Evolutionary conservation across 2,888 invertebrate genomes (phyloP), one percentile per base, ranked within the genome.

Genomic region (Sminthurides aquaticus): DNA sequence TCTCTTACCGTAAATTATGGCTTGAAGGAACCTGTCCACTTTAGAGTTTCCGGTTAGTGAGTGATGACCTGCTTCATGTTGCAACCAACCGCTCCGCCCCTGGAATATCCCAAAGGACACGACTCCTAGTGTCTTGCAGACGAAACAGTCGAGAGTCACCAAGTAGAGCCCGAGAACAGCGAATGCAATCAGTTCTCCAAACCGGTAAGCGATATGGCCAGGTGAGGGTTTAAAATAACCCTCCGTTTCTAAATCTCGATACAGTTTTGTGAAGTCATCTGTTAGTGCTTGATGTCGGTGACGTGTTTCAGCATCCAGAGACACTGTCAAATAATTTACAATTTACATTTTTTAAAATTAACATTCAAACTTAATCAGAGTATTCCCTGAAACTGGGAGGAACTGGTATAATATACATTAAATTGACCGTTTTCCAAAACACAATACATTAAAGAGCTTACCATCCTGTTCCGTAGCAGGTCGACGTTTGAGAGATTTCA

Each of bases 61-160:
- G 57, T 74, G 69, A 59, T 74, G 74, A 15, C 74, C 74, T 5
- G 70, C 70, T 58, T 74, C 74, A 57, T 74, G 74, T 67, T 69
- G 69, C 0, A 74, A 59, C 72, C 72, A 74, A 3, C 69, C 67
- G 34, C 60, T 64, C 5, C 74, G 48, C 3, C 74, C 74, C 61
- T 70, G 70, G 55, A 70, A 72, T 64, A 74, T 60, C 5, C 66
- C 72, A 43, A 72, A 71, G 43, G 65, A 67, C n/a, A 72, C 8
- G 8, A 71, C n/a, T 11, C 72, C 74, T n/a, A 74, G 15, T 2
- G 63, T 58, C n/a, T 57, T 66, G 11, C 66, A 54, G 0, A 68
- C 2, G 0, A 65, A 28, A 57, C 27, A 68, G 1, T 63, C 65
- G 2, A 67, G 28, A 2, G 66, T 61, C 18, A 71, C 62, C 24